Evolutionary conservation across 1,140 invertebrate species (phyloP), one percentile per base, ranked within the genome.

Genomic region (Leptopilina clavipes): DNA sequence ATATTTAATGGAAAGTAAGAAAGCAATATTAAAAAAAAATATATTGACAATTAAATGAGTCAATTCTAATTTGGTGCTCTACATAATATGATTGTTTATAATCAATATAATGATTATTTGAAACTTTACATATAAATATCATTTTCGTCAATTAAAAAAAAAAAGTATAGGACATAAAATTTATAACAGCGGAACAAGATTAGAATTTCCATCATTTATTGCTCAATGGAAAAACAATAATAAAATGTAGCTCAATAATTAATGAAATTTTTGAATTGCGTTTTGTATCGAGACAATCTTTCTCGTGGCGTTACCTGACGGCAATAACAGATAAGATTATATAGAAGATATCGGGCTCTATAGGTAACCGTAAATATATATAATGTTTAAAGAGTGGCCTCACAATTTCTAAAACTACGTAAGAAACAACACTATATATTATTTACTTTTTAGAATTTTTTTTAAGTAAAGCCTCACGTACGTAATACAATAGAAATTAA

Each of bases 211-310:
- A 52, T 52, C 14, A 76, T 71, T 77, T 77, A 74, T 73, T 80
- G 79, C 79, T 80, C 79, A 80, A 76, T 77, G 54, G 74, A 72
- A 76, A 80, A 77, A 80, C 79, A 80, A 80, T 80, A 80, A 80
- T 40, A 9, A 6, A 31, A 31, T 31, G 31, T 73, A 71, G 71
- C 76, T 52, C 48, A 76, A n/a, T n/a, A n/a, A 7, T 74, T 52
- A 52, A 74, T 56, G 76, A 79, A 76, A 48, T 79, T 83, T 83
- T 80, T 77, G 80, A 82, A 87, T 86, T 86, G 81, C 83, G 79
- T 87, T 87, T 83, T 82, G 79, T 86, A 86, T 81, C 40, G 79
- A 85, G 83, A 88, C 87, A 87, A 88, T 88, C 86, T 85, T 72
- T 76, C 74, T 73, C 14, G 48, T 52, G 48, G 48, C 48, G 48